Base-by-base conservation (phyloP, 1,140 invertebrate genomes). In the Penaeus japonicus region DNA sequence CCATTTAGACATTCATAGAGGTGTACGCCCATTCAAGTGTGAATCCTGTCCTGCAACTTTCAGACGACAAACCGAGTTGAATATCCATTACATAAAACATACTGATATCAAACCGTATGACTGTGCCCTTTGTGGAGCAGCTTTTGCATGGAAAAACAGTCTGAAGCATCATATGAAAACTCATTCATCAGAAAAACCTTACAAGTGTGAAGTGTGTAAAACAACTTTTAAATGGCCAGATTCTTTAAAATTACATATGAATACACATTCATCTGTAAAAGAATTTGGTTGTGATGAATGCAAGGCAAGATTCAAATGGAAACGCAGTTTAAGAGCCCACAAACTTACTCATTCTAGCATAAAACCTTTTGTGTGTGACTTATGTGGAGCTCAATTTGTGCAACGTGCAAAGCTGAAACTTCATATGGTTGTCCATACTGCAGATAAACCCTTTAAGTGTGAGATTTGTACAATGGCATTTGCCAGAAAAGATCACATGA, bases 91-190 rank as follows among this genome's bases (percentile, higher is more conserved):
- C 32, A 73, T 73, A 7, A 73, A 73, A 27, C 65, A 73, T 32
- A 73, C 10, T 27, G 10, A 73, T n/a, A 73, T 73, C 17, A 73
- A 73, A 32, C 65, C 65, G 24, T 73, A n/a, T 73, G 65, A 73
- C 2, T 73, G 65, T 24, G n/a, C 24, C 1, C 65, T 73, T 24
- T 73, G 65, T 73, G n/a, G 65, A 30, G 65, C 65, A 18, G 65
- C 65, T n/a, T 73, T 73, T 73, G 65, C 65, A 3, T 73, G 65
- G 65, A 73, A 73, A 73, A 73, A 73, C 32, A 73, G 65, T 73
- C 24, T 73, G n/a, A 73, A 73, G 32, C 65, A 73, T 27, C 65
- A 73, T 24, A 73, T 73, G 65, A 73, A 73, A 24, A 73, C 65
- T 3, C 65, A 73, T 27, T 73, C 65, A 20, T 73, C 65, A 2